phyloP scores from a whole-genome alignment of 2,113 vertebrate genomes.

The Pterophyllum scalare region DNA sequence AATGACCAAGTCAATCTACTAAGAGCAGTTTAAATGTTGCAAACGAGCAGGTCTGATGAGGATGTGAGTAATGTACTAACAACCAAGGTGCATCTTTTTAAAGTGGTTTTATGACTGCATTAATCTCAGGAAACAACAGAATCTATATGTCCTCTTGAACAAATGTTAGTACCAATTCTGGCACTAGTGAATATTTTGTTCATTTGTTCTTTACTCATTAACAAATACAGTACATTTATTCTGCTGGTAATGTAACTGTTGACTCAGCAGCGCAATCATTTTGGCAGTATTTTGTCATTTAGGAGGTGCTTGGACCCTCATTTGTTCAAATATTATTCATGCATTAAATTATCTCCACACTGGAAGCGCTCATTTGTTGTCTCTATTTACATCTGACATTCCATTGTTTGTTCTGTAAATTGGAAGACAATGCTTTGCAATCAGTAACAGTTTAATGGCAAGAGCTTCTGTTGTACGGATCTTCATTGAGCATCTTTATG shows the following conservation, averaged over 20 bases:
- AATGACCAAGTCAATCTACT: neutral
- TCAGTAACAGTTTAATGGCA: conserved; percentile 9
- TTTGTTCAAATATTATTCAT: conserved; percentile 28
- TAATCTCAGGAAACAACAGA: neutral
- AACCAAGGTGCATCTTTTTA: neutral
- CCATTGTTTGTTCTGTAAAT: conserved; percentile 36
- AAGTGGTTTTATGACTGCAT: neutral
- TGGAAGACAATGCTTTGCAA: neutral
- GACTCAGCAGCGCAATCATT: conserved; percentile 59
- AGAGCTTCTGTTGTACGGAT: neutral
- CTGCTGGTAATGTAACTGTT: conserved; percentile 29
- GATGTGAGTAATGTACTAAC: neutral
- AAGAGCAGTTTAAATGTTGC: neutral
- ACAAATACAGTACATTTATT: conserved; percentile 45
- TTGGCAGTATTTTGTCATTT: conserved; percentile 42
- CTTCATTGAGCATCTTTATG: neutral
- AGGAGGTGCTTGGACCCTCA: conserved; percentile 30
- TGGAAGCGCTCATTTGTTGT: conserved; percentile 58
- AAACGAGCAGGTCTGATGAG: neutral
- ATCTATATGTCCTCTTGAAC: conserved; percentile 4
- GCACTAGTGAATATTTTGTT: conserved; percentile 27
- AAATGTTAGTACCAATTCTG: conserved; percentile 12
- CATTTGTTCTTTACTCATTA: conserved; percentile 22
- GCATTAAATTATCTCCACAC: conserved; percentile 43
- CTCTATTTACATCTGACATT: conserved; percentile 45